Base-by-base conservation (phyloP, 1,140 invertebrate genomes). In the Diabrotica undecimpunctata region DNA sequence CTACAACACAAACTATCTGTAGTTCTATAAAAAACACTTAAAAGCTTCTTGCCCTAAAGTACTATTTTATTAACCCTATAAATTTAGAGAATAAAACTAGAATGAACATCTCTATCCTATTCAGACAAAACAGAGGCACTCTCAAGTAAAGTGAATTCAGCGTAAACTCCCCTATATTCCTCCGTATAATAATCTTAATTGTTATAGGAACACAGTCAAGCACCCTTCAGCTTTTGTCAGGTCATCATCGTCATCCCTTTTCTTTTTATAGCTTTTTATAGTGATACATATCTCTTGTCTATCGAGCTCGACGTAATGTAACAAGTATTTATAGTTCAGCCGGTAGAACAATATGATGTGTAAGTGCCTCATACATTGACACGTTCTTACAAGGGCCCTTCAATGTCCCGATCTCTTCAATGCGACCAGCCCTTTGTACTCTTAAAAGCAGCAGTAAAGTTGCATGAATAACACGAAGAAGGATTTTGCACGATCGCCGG, bases 311-410 rank as follows among this genome's bases (percentile, higher is more conserved):
- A 46, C 35, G 37, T 57, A 38, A 57, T 57, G 55, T 57, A 41
- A 54, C 41, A 46, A 64, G 66, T 67, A 64, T 67, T 64, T 64
- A 64, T 64, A 64, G 66, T 35, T 46, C 46, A 64, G 63, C 56
- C 61, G 54, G 61, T 67, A 64, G 66, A 67, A 67, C 66, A 67
- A 67, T 67, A 59, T 57, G 55, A 37, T 57, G 55, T 57, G 55
- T 37, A 37, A 57, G 55, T n/a, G 65, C 55, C 41, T 56, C 50
- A 61, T 60, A 66, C 60, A 66, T 62, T 57, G 65, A 66, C 61
- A 65, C 64, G 64, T 65, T 60, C 51, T 38, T 39, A 38, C 52
- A 58, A 62, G 60, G 51, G 57, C 62, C 52, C 62, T 63, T 67
- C 66, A 60, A 67, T 41, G 36, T 37, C 38, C 36, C 39, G 65